Base-by-base conservation (phyloP, 2,888 invertebrate species). In the Petrolisthes manimaculis region DNA sequence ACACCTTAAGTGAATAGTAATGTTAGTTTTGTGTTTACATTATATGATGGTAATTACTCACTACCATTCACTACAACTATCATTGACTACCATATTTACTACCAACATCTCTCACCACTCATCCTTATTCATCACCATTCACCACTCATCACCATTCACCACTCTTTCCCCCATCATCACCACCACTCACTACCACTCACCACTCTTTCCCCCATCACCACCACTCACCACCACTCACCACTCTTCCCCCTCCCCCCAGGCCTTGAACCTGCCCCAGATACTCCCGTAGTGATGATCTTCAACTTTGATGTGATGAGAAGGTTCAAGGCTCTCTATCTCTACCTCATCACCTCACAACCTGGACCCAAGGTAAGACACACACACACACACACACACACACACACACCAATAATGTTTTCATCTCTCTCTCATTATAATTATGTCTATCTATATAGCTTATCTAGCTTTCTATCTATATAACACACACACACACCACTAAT, bases 231-330 rank as follows among this genome's bases (percentile, higher is more conserved):
- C 61, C 61, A 61, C 61, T 61, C 61, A 61, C 12, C 18, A 61
- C 61, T 37, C 37, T 1, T 61, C 61, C 51, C 53, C 67, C 18
- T 54, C 21, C 75, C 21, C 21, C 0, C 79, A 87, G 87, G 87
- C 37, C 71, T 87, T 18, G 87, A 83, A 14, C 87, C 87, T 5
- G 87, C 83, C 5, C 87, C 87, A 5, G 87, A 84, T 1, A 83
- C 78, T 9, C 79, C 89, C n/a, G 53, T 84, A 18, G 24, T 75
- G 74, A 56, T 89, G 83, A 79, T 71, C 61, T 89, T 89, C 86
- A 89, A 83, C 81, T 89, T 89, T 77, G 81, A 80, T 21, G 83
- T 77, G 56, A 89, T 86, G 86, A 55, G 89, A 56, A 77, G 84
- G 18, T 89, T 89, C 67, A 74, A 61, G 5, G 74, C 84, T 12